Conservation (phyloP, 1,140 invertebrate genomes). For the Listronotus oregonensis region DNA sequence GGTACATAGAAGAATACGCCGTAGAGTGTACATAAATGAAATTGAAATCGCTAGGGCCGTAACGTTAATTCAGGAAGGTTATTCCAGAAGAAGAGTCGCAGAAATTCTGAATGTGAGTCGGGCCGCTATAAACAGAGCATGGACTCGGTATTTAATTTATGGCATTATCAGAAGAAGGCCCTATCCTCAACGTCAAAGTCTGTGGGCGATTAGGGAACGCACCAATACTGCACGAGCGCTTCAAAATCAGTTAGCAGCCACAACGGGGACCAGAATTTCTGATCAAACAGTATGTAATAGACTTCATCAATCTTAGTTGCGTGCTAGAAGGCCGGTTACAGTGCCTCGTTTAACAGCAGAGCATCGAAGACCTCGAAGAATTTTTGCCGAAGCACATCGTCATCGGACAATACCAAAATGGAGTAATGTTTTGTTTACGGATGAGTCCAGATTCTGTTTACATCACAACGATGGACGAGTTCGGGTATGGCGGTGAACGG, state of each 20-base stretch:
- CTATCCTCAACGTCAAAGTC: too few species aligned
- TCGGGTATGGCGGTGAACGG: background rate
- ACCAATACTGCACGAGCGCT: too few species aligned
- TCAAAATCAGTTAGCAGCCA: too few species aligned
- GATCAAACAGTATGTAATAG: too few species aligned
- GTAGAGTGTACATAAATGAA: too few species aligned
- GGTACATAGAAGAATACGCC: too few species aligned
- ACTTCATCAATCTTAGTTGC: too few species aligned
- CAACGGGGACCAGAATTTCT: too few species aligned
- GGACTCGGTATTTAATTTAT: background rate
- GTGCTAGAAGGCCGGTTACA: background rate
- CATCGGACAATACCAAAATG: constrained; percentile 3
- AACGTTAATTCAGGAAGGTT: background rate
- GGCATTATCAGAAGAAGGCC: background rate
- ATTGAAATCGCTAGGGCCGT: constrained; percentile 3
- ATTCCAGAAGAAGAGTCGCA: background rate
- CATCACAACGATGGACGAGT: constrained; percentile 1
- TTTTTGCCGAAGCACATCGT: background rate
- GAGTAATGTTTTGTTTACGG: constrained; percentile 2
- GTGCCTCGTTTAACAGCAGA: background rate
- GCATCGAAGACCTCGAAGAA: background rate
- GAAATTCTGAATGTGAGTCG: background rate
- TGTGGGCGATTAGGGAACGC: too few species aligned
- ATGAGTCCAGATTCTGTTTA: constrained; percentile 1
- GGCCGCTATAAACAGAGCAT: background rate